Percentiles rank a stretch among this genome's conserved stretches.
These are phyloP conservation scores for Poeciliopsis turrubarensis DNA, from an alignment of 2,113 vertebrate genomes.

Conservation along the genomic window DNA sequence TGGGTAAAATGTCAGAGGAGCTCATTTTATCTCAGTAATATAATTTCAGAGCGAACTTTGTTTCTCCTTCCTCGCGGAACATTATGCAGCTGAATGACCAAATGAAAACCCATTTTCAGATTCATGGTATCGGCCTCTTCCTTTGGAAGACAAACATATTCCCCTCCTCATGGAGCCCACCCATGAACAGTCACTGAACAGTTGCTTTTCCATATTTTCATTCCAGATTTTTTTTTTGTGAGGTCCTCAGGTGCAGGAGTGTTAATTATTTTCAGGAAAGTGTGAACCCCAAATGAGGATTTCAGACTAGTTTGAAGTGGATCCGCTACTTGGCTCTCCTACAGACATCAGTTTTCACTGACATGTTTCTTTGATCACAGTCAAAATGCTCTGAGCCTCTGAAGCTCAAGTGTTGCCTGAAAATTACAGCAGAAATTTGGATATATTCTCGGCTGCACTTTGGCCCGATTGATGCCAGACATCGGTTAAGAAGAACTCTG, in stretches of 20 bases:
- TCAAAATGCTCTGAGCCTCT: neutral
- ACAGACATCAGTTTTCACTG: neutral
- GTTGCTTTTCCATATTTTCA: too few species aligned
- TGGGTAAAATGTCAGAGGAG: too few species aligned
- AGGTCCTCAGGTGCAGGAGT: neutral
- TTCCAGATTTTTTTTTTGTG: too few species aligned
- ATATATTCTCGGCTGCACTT: neutral
- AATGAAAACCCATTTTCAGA: too few species aligned
- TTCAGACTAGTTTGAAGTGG: neutral
- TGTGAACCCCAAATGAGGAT: neutral
- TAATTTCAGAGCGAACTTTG: too few species aligned
- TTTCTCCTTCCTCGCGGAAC: too few species aligned
- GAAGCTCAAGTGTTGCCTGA: neutral
- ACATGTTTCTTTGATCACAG: slow-evolving; percentile 4
- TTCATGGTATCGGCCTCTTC: too few species aligned
- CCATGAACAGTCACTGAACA: too few species aligned
- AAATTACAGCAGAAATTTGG: neutral
- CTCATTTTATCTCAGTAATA: too few species aligned
- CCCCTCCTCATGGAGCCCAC: too few species aligned
- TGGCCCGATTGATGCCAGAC: neutral
- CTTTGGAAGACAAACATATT: too few species aligned
- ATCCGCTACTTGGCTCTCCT: neutral
- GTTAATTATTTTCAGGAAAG: slow-evolving; percentile 1
- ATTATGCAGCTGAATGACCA: too few species aligned
- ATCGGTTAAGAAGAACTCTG: neutral